A percentile compares a stretch with the other conserved stretches of the same genome.
phyloP scores from a whole-genome alignment of 2,797 vertebrate genomes.

The Hydrophis major region DNA sequence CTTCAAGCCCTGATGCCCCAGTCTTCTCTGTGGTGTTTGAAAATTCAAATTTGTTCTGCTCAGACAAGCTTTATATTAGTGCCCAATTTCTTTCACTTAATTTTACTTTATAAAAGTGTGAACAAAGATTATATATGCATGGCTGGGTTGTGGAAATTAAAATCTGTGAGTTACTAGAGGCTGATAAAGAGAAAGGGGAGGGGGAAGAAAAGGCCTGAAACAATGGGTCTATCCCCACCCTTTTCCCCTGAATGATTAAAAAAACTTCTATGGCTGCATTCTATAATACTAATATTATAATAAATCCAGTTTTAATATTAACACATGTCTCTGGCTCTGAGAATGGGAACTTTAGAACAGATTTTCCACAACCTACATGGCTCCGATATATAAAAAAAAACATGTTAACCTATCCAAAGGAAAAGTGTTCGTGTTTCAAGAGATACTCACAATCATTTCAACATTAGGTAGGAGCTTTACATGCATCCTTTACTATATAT shows the following conservation, averaged over 20 bases:
- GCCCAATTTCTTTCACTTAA: conserved; percentile 70
- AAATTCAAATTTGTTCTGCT: conserved; percentile 73
- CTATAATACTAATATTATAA: conserved; percentile 57
- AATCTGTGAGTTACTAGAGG: conserved; percentile 61
- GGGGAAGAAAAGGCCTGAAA: conserved; percentile 43
- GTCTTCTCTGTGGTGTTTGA: conserved; percentile 52
- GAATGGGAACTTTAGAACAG: background rate
- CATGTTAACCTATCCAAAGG: background rate
- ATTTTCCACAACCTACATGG: background rate
- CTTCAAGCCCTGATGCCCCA: conserved; percentile 56
- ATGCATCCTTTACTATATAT: background rate
- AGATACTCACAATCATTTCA: background rate
- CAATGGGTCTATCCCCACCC: conserved; percentile 53
- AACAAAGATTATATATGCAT: conserved; percentile 73
- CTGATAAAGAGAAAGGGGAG: conserved; percentile 42
- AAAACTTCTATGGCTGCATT: conserved; percentile 51
- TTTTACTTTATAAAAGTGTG: conserved; percentile 70
- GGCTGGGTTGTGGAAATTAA: conserved; percentile 69
- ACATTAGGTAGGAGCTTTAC: background rate
- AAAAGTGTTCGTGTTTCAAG: background rate
- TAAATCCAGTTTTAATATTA: conserved; percentile 57
- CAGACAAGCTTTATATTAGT: conserved; percentile 74
- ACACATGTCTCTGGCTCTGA: background rate
- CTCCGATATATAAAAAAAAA: background rate
- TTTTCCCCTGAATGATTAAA: conserved; percentile 62